phyloP scores from a whole-genome alignment of 2,113 vertebrate species.

The Aplodontia rufa region DNA sequence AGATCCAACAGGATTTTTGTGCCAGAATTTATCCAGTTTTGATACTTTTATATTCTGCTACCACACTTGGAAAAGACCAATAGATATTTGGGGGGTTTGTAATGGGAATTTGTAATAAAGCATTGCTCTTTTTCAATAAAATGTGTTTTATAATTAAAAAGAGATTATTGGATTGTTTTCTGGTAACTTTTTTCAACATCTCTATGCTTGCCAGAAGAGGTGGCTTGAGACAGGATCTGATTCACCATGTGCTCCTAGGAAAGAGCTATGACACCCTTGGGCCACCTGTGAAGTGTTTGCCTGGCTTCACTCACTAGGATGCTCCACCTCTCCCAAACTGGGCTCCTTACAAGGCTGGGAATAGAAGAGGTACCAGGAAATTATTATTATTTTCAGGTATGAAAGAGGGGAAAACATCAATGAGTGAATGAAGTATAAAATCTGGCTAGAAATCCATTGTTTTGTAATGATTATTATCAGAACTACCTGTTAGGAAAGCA shows the following conservation, averaged over 20 bases:
- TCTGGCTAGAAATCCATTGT: background rate
- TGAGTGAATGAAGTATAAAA: background rate
- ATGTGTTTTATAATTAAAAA: constrained; percentile 66
- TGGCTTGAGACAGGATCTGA: background rate
- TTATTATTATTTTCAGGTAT: background rate
- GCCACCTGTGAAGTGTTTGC: background rate
- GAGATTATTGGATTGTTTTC: background rate
- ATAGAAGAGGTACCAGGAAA: background rate
- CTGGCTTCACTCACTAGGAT: background rate
- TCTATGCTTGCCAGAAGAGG: background rate
- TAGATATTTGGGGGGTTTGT: constrained; percentile 68
- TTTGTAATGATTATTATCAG: background rate
- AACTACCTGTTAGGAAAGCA: constrained; percentile 13
- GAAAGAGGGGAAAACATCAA: background rate
- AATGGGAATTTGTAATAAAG: constrained; percentile 84
- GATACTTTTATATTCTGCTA: constrained; percentile 78
- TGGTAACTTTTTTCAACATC: background rate
- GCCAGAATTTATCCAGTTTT: constrained; percentile 56
- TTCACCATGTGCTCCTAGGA: background rate
- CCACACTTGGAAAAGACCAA: constrained; percentile 67
- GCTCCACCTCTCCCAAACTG: background rate
- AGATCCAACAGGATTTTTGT: constrained; percentile 27
- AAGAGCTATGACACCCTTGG: background rate
- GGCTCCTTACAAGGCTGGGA: background rate
- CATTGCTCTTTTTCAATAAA: constrained; percentile 87